A percentile compares a stretch with the other conserved stretches of the same genome.
phyloP scores from a whole-genome alignment of 2,797 vertebrate species.

The Centropyge bicolor region DNA sequence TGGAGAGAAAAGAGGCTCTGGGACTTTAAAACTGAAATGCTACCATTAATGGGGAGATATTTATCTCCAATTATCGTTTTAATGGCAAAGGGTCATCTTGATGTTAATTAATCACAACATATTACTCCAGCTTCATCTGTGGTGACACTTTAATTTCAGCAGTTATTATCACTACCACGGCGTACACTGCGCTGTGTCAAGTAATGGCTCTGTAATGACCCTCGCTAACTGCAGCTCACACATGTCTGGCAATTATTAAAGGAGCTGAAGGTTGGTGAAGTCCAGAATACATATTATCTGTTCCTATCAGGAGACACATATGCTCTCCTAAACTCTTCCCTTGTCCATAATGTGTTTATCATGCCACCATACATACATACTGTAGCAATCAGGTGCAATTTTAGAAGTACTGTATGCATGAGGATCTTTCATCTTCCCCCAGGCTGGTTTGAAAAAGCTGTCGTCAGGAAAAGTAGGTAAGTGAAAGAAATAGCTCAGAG shows the following conservation, averaged over 20 bases:
- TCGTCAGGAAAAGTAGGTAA: slow-evolving; percentile 12
- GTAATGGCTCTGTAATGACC: slow-evolving; percentile 73
- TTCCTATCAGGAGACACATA: slow-evolving; percentile 46
- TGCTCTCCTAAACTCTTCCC: slow-evolving; percentile 29
- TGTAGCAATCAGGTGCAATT: slow-evolving; percentile 21
- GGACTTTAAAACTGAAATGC: slow-evolving; percentile 48
- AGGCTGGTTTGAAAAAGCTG: slow-evolving; percentile 26
- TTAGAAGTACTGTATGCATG: slow-evolving; percentile 14
- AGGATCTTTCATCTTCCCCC: slow-evolving; percentile 47
- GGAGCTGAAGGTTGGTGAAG: slow-evolving; percentile 32
- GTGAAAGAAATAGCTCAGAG: slow-evolving; percentile 23
- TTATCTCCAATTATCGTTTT: slow-evolving; percentile 74
- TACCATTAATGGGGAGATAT: slow-evolving; percentile 63
- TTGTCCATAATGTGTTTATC: background rate
- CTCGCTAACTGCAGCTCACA: slow-evolving; percentile 59
- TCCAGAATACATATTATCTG: slow-evolving; percentile 56
- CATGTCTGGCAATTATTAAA: slow-evolving; percentile 73
- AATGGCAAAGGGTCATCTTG: slow-evolving; percentile 71
- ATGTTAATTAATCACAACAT: slow-evolving; percentile 78
- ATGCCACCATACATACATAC: slow-evolving; percentile 29
- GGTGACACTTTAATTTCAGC: slow-evolving; percentile 78
- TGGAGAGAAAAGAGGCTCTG: slow-evolving; percentile 9
- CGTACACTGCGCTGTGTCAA: slow-evolving; percentile 52
- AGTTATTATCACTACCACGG: slow-evolving; percentile 68
- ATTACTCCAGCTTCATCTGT: slow-evolving; percentile 69